These are phyloP conservation scores for Tetramorium alpestre DNA, from an alignment of 1,140 invertebrate genomes.

Conservation along the genomic window DNA sequence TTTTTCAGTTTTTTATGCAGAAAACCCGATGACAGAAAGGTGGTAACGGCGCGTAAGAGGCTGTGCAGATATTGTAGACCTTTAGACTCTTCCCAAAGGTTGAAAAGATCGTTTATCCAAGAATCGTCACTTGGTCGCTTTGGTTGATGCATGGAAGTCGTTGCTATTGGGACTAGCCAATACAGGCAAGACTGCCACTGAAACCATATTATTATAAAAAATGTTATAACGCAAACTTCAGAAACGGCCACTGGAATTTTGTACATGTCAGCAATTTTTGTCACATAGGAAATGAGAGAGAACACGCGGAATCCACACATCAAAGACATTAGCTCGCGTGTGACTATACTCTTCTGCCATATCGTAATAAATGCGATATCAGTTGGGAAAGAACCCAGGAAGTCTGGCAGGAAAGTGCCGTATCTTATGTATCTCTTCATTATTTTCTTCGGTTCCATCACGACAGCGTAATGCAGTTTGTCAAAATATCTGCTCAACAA, in stretches of 20 bases:
- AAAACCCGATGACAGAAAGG: conserved; percentile 78
- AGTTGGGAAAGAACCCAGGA: conserved; percentile 80
- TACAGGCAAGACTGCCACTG: conserved; percentile 82
- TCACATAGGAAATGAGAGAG: conserved; percentile 73
- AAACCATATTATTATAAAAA: conserved; percentile 73
- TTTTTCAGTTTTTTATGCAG: conserved; percentile 63
- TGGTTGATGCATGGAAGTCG: conserved; percentile 58
- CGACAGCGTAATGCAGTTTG: conserved; percentile 68
- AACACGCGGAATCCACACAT: conserved; percentile 78
- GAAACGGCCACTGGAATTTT: conserved; percentile 60
- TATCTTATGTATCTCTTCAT: conserved; percentile 70
- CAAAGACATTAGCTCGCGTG: conserved; percentile 73
- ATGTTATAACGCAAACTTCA: conserved; percentile 73
- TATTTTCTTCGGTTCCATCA: conserved; percentile 74
- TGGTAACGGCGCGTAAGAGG: conserved; percentile 73
- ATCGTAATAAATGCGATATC: conserved; percentile 72
- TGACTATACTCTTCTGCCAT: conserved; percentile 67
- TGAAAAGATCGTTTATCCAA: conserved; percentile 73
- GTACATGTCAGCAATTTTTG: conserved; percentile 66
- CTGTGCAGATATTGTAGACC: conserved; percentile 67
- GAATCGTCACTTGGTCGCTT: conserved; percentile 66
- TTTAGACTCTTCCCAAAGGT: conserved; percentile 72
- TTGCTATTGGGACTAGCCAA: conserved; percentile 78
- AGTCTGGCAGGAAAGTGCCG: conserved; percentile 76
- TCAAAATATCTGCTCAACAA: conserved; percentile 77